Evolutionary conservation across 2,113 vertebrate species (phyloP).

Genomic region (Lagopus muta): DNA sequence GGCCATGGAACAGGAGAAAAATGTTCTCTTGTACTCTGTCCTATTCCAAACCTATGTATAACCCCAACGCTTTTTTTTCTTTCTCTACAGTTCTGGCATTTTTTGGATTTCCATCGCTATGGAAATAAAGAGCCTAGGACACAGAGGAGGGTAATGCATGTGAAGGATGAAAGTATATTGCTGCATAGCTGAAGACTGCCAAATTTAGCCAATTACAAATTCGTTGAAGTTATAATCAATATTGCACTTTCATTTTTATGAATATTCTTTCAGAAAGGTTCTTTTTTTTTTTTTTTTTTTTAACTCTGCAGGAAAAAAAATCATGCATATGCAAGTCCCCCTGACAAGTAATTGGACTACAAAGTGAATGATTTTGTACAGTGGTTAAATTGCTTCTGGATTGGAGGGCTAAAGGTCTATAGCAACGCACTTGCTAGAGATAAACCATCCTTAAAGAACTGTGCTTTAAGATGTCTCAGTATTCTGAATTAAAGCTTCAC

Average conservation of each 20-base stretch:
- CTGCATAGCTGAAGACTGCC: background rate
- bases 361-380: background rate
- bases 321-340: background rate
- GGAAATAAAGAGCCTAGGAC: background rate
- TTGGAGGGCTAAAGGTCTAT: background rate
- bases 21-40: background rate
- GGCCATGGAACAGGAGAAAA: background rate
- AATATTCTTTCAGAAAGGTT: background rate
- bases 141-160: background rate
- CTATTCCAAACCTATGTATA: background rate
- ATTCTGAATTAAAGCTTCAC: conserved; percentile 26
- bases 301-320: rapidly evolving
- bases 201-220: background rate
- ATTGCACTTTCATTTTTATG: background rate
- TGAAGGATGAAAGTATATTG: background rate
- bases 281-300: too few relatives aligned
- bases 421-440: background rate
- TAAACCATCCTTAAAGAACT: conserved; percentile 3
- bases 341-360: background rate
- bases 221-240: background rate
- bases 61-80: background rate
- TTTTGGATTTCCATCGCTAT: background rate
- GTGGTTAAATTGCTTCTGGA: background rate
- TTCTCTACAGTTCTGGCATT: background rate
- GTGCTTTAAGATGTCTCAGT: background rate